Evolutionary conservation across 1,140 invertebrate genomes (phyloP).

Genomic region (Dermatophagoides farinae): DNA sequence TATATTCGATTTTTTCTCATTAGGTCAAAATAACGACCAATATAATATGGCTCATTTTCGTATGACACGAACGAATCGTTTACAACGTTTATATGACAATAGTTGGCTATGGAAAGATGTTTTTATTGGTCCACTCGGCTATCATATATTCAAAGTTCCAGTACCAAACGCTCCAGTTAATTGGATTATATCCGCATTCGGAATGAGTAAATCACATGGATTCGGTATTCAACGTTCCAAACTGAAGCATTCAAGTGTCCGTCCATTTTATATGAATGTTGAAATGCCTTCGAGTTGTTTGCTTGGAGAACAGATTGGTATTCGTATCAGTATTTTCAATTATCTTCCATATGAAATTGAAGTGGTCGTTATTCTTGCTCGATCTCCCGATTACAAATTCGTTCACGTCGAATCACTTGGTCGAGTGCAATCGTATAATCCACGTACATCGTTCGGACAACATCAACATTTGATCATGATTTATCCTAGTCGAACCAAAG

Average conservation of each 20-base stretch:
- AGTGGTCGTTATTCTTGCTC: conserved; percentile 49
- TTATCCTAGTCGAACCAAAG: conserved; percentile 25
- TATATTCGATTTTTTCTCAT: neutral
- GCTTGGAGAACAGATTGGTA: conserved; percentile 79
- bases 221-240: conserved; percentile 62
- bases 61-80: conserved; percentile 59
- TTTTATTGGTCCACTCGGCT: conserved; percentile 63
- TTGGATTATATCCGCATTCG: conserved; percentile 80
- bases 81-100: conserved; percentile 73
- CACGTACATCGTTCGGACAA: conserved; percentile 65
- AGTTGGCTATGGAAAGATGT: conserved; percentile 84
- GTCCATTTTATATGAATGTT: conserved; percentile 83
- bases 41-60: conserved; percentile 25
- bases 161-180: conserved; percentile 64
- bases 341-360: conserved; percentile 55
- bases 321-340: conserved; percentile 81
- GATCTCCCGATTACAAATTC: conserved; percentile 73
- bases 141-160: conserved; percentile 59
- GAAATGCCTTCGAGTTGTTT: conserved; percentile 63
- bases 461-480: conserved; percentile 77
- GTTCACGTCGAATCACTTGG: conserved; percentile 80
- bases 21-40: conserved; percentile 12
- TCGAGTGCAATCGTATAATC: conserved; percentile 45
- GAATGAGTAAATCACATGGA: conserved; percentile 59
- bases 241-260: conserved; percentile 54